Percentiles rank a stretch among this genome's conserved stretches.
Evolutionary conservation across 2,888 invertebrate genomes (phyloP).

Genomic region (Orthosia gothica): DNA sequence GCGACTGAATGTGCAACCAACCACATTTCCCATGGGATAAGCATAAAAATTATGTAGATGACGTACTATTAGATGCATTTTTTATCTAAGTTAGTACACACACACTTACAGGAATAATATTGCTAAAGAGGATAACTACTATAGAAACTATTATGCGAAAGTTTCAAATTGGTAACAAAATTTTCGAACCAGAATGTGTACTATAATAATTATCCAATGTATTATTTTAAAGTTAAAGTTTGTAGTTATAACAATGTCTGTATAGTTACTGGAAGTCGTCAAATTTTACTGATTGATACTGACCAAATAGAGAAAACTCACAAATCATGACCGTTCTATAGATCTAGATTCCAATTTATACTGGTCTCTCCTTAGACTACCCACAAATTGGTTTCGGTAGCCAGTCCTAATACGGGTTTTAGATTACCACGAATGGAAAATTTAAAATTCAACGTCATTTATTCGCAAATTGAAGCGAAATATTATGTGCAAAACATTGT

Average conservation of each 20-base stretch:
- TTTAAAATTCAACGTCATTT: constrained; percentile 53
- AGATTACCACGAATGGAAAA: constrained; percentile 51
- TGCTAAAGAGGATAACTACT: neutral
- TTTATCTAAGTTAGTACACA: neutral
- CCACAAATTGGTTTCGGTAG: constrained; percentile 56
- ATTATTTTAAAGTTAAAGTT: constrained; percentile 17
- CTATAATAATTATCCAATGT: neutral
- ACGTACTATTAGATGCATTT: neutral
- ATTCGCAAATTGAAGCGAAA: constrained; percentile 38
- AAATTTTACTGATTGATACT: constrained; percentile 23
- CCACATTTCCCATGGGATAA: too few species aligned
- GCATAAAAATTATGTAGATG: neutral
- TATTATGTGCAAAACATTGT: constrained; percentile 39
- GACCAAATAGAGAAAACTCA: constrained; percentile 24
- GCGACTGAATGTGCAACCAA: too few species aligned
- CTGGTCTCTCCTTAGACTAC: constrained; percentile 35
- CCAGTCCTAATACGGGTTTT: constrained; percentile 44
- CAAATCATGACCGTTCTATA: neutral
- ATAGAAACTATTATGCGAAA: neutral
- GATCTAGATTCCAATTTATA: constrained; percentile 34
- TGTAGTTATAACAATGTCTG: constrained; percentile 22
- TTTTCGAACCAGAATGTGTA: neutral
- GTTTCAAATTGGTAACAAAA: neutral
- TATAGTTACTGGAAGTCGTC: constrained; percentile 29
- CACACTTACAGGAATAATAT: neutral